A percentile compares a stretch with the other conserved stretches of the same genome.
Conservation (phyloP, 2,888 invertebrate genomes). For the Quadroppia sp. region DNA sequence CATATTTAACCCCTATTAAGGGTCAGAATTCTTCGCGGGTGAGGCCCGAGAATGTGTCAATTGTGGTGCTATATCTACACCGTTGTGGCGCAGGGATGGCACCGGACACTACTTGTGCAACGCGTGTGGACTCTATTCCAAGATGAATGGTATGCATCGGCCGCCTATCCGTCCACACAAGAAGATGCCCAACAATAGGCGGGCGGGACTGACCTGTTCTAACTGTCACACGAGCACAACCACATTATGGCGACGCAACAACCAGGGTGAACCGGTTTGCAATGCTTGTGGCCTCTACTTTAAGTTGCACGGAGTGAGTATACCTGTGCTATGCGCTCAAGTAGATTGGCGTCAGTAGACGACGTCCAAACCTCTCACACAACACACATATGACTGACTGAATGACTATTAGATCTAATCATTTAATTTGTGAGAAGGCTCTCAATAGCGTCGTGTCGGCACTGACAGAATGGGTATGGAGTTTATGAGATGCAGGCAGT, state of each 20-base stretch:
- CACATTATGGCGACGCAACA: slow-evolving; percentile 92
- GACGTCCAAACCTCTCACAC: no score
- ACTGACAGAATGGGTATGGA: no score
- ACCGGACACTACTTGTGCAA: slow-evolving; percentile 97
- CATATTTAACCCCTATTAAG: background rate
- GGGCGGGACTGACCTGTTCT: slow-evolving; percentile 78
- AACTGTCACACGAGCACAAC: slow-evolving; percentile 89
- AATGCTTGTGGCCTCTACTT: slow-evolving; percentile 97
- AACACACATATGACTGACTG: no score
- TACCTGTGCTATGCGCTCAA: background rate
- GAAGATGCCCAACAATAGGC: slow-evolving; percentile 49
- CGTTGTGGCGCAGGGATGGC: slow-evolving; percentile 55
- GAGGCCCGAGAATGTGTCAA: slow-evolving; percentile 48
- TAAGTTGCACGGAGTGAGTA: slow-evolving; percentile 73
- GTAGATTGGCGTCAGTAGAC: background rate
- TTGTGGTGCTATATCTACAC: slow-evolving; percentile 47
- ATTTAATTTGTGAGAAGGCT: no score
- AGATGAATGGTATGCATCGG: slow-evolving; percentile 97
- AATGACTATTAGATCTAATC: no score
- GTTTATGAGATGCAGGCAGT: no score
- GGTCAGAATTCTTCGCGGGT: slow-evolving; percentile 57
- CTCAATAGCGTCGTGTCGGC: background rate
- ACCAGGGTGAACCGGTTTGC: slow-evolving; percentile 91
- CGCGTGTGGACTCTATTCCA: slow-evolving; percentile 96
- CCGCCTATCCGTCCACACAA: slow-evolving; percentile 57